phyloP scores from a whole-genome alignment of 2,888 invertebrate genomes.

The Lithosia quadra region DNA sequence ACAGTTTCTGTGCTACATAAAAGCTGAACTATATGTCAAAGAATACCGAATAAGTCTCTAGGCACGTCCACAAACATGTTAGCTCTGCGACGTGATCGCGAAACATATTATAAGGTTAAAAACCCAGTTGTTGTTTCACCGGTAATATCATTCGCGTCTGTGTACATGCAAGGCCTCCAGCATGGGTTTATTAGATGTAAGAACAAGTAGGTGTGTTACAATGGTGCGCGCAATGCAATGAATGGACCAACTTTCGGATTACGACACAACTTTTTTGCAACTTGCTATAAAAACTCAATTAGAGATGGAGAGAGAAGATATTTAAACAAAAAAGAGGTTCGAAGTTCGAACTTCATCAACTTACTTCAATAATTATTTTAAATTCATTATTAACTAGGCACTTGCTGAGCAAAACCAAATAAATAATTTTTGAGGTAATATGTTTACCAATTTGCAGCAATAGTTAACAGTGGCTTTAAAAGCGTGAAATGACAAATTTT shows the following conservation, averaged over 20 bases:
- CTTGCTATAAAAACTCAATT: neutral
- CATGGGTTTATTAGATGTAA: neutral
- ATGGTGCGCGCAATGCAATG: neutral
- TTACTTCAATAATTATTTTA: too few species aligned
- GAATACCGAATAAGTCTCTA: neutral
- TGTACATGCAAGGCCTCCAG: neutral
- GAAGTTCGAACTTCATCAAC: neutral
- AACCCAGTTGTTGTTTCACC: constrained; percentile 68
- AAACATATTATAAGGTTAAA: constrained; percentile 75
- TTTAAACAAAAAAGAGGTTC: neutral
- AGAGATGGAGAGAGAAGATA: too few species aligned
- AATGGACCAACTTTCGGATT: neutral
- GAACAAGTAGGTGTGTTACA: neutral
- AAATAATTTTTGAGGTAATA: too few species aligned
- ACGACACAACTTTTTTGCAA: neutral
- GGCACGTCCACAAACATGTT: constrained; percentile 32
- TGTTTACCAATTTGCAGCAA: too few species aligned
- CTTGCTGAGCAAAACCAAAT: too few species aligned
- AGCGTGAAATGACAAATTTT: too few species aligned
- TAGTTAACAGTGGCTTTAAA: too few species aligned
- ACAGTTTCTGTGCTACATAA: neutral
- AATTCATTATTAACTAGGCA: too few species aligned
- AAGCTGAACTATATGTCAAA: neutral
- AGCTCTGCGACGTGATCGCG: constrained; percentile 60
- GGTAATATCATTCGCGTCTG: constrained; percentile 16